Evolutionary conservation across 2,888 invertebrate genomes (phyloP).

Genomic region (Notodonta dromedarius): DNA sequence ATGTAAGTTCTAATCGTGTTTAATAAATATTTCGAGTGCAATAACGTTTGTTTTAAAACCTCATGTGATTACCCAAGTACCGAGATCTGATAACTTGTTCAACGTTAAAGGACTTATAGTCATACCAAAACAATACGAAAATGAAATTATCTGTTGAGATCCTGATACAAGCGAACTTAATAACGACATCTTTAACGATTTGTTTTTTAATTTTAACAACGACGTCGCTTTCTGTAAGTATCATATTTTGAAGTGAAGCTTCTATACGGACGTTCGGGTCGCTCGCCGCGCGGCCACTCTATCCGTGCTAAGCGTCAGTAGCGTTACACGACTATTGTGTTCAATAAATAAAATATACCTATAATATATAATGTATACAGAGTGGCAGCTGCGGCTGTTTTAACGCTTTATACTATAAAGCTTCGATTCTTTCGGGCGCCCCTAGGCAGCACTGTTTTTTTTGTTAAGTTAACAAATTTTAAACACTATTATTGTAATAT

Average conservation of each 20-base stretch:
- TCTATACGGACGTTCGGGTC: too few species aligned
- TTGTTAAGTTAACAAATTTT: neutral
- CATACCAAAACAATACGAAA: constrained; percentile 13
- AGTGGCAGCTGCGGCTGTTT: too few species aligned
- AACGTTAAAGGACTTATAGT: constrained; percentile 13
- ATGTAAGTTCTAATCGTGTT: constrained; percentile 52
- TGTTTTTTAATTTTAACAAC: constrained; percentile 6
- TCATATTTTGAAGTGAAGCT: neutral
- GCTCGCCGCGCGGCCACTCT: too few species aligned
- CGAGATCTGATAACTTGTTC: constrained; percentile 30
- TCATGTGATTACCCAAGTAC: constrained; percentile 17
- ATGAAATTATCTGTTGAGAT: constrained; percentile 16
- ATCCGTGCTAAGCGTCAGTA: too few species aligned
- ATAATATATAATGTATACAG: too few species aligned
- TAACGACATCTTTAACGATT: constrained; percentile 1
- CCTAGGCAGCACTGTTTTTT: neutral
- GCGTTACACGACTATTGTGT: too few species aligned
- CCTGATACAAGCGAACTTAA: constrained; percentile 8
- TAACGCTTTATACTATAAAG: neutral
- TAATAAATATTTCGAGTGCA: constrained; percentile 52
- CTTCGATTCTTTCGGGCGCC: too few species aligned
- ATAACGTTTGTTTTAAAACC: constrained; percentile 44
- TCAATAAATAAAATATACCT: too few species aligned
- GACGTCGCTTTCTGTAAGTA: constrained; percentile 10
- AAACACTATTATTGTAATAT: neutral